These are phyloP conservation scores for Eudyptes chrysolophus DNA, from an alignment of 2,113 vertebrate genomes.

Conservation along the genomic window DNA sequence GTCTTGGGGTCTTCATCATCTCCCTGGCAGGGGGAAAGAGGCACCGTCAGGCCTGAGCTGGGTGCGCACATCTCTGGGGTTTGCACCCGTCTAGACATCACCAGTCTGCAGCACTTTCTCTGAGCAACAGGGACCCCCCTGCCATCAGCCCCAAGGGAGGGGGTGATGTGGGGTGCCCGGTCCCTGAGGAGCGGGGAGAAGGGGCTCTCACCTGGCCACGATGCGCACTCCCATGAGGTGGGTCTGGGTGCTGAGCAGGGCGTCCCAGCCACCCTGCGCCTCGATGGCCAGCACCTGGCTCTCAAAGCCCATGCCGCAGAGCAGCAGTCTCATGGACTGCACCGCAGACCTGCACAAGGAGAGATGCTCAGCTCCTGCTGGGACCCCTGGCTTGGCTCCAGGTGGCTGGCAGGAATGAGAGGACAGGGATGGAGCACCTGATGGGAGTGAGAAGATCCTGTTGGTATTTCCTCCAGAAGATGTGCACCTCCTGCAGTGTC, in stretches of 20 bases:
- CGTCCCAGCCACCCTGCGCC: not conserved
- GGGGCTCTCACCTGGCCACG: not conserved
- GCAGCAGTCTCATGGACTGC: not conserved
- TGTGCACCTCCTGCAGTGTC: not conserved
- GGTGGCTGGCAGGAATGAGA: not conserved
- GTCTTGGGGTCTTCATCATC: not conserved
- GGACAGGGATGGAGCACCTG: not conserved
- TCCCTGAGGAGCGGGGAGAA: not conserved
- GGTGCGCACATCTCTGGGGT: not conserved
- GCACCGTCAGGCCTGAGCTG: not conserved
- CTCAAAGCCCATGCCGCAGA: not conserved
- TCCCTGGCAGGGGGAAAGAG: not conserved
- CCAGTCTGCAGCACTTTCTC: not conserved
- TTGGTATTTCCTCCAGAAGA: not conserved
- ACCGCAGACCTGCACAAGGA: not conserved
- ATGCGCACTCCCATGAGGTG: not conserved
- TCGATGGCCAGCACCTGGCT: not conserved
- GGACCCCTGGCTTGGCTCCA: not conserved
- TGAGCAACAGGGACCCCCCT: rapidly evolving
- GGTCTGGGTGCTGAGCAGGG: not conserved
- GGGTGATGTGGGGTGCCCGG: not conserved
- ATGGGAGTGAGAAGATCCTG: not conserved
- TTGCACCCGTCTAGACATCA: not conserved
- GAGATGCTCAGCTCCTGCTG: not conserved
- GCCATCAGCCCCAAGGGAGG: not conserved